Percentiles rank a stretch among this genome's conserved stretches.
phyloP scores from a whole-genome alignment of 1,140 invertebrate species.

The Phocides pigmalion region DNA sequence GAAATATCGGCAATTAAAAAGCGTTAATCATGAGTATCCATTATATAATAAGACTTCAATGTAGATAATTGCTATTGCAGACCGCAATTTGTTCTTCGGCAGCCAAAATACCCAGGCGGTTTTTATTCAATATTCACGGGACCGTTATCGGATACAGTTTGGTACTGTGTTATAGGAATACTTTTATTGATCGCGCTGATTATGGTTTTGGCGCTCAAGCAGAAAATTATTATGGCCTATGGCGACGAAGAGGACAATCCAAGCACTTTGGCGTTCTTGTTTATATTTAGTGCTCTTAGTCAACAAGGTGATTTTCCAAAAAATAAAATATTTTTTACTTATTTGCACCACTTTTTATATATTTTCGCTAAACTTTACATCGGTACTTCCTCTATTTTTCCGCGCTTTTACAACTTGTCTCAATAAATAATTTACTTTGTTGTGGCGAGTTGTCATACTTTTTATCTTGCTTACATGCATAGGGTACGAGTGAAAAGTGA shows the following conservation, averaged over 20 bases:
- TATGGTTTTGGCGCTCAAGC: constrained; percentile 51
- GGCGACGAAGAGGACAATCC: constrained; percentile 51
- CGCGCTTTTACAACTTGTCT: too few relatives aligned
- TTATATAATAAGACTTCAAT: too few relatives aligned
- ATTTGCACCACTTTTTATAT: too few relatives aligned
- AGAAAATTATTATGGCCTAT: constrained; percentile 39
- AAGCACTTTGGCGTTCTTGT: constrained; percentile 62
- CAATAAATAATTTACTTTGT: too few relatives aligned
- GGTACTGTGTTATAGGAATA: constrained; percentile 79
- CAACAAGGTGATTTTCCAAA: background rate
- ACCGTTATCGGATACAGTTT: constrained; percentile 84
- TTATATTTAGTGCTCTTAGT: constrained; percentile 47
- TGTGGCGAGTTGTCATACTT: too few relatives aligned
- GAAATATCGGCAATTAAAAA: too few relatives aligned
- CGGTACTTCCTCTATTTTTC: too few relatives aligned
- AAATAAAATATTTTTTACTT: too few relatives aligned
- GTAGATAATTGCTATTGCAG: constrained; percentile 57
- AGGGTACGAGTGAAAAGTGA: too few relatives aligned
- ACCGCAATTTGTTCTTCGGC: constrained; percentile 86
- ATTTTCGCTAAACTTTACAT: too few relatives aligned
- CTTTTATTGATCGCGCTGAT: constrained; percentile 42
- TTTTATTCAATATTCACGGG: constrained; percentile 85
- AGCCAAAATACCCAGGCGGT: constrained; percentile 84
- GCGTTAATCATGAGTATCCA: too few relatives aligned
- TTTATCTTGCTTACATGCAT: too few relatives aligned